Base-by-base conservation (phyloP, 1,140 invertebrate genomes). In the Panagrolaimus sp. region DNA sequence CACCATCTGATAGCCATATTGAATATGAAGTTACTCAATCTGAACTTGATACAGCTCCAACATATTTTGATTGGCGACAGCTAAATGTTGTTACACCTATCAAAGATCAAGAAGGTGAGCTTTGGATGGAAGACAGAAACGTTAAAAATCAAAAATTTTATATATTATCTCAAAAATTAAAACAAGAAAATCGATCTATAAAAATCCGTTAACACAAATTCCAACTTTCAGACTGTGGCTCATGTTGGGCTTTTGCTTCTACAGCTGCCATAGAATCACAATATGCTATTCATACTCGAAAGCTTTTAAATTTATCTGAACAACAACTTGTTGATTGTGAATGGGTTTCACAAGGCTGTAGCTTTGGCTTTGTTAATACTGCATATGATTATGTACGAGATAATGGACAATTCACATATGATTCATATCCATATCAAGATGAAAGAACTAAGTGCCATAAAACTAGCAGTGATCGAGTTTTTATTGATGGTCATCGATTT, bases 291-390 rank as follows among this genome's bases (percentile, higher is more conserved):
- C 31, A 45, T 16, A 65, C 57, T 43, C 38, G 64, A 9, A 71
- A 46, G 11, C 48, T 75, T 14, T 7, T 64, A 16, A 62, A 46
- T 38, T 64, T 74, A 8, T 76, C 74, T 13, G 73, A 74, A 48
- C 73, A 74, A 64, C 66, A 74, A 67, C 42, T 74, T 20, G 57
- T 74, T 48, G 73, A 74, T 45, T 74, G 73, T 53, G 73, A 74
- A 48, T 38, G 31, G 20, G 31, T 43, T 9, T 51, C 76, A 25
- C 73, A 53, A 23, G 73, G 73, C 2, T 74, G 73, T 63, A 48
- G 46, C 11, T 74, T 74, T 14, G 74, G 73, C 9, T 69, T 43
- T 16, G n/a, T 74, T 38, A 69, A 57, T 11, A 51, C 62, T n/a
- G 73, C 73, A 5, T 75, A 76, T 46, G 65, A 62, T 67, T 72